Conservation (phyloP, 1,140 invertebrate genomes). For the Solen grandis region DNA sequence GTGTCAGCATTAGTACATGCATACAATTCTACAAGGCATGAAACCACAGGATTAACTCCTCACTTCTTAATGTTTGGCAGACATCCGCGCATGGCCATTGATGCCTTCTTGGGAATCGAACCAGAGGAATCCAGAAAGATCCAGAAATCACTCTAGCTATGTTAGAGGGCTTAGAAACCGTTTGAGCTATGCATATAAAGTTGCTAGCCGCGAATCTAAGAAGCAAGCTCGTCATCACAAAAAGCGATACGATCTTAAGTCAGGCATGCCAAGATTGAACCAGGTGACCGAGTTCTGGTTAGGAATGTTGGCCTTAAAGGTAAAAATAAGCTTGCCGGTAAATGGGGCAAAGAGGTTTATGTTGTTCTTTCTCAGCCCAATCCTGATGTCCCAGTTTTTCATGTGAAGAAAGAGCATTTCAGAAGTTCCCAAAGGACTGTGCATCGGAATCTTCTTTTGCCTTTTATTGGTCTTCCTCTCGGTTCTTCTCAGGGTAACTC, state of each 20-base stretch:
- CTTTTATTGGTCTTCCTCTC: not conserved
- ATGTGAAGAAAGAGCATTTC: not conserved
- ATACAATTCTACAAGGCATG: conserved; percentile 50
- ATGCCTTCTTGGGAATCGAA: conserved; percentile 28
- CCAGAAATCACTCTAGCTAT: not conserved
- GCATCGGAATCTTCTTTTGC: not conserved
- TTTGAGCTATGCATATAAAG: not conserved
- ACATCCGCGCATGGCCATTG: conserved; percentile 37
- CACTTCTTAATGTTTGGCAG: conserved; percentile 54
- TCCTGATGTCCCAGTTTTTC: conserved; percentile 4
- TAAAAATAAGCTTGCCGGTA: not conserved
- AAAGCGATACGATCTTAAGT: not conserved
- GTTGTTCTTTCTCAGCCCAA: conserved; percentile 1
- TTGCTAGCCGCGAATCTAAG: not conserved
- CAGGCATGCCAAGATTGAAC: not conserved
- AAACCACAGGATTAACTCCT: conserved; percentile 36
- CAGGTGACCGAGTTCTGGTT: conserved; percentile 14
- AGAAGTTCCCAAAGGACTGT: not conserved
- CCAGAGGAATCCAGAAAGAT: not conserved
- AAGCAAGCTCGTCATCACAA: not conserved
- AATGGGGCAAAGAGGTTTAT: not conserved
- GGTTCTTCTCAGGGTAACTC: too few relatives aligned
- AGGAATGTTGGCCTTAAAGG: conserved; percentile 25
- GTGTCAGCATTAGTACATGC: conserved; percentile 46
- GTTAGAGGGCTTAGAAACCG: not conserved